These are phyloP conservation scores for Cepaea nemoralis DNA, from an alignment of 1,140 invertebrate species.

Conservation along the genomic window DNA sequence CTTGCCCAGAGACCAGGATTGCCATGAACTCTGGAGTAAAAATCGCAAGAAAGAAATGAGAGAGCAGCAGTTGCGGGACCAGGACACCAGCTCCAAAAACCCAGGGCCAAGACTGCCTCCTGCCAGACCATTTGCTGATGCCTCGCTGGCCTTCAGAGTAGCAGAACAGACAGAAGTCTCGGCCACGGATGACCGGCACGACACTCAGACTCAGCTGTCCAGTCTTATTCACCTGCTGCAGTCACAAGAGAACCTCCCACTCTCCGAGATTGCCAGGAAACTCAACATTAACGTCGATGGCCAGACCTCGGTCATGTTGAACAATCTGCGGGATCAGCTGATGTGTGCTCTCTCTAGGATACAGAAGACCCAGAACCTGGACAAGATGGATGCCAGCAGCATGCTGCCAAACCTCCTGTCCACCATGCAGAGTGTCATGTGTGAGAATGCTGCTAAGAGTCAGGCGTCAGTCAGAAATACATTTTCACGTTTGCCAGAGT, in stretches of 20 bases:
- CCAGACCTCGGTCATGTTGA: constrained; percentile 75
- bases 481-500: background rate
- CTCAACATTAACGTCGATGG: constrained; percentile 75
- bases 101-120: background rate
- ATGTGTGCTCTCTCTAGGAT: constrained; percentile 69
- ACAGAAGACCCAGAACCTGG: constrained; percentile 23
- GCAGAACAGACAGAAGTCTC: background rate
- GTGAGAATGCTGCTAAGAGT: background rate
- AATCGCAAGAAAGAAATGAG: constrained; percentile 66
- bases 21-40: constrained; percentile 99
- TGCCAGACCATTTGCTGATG: background rate
- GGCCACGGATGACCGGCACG: background rate
- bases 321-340: constrained; percentile 76
- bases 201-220: constrained; percentile 60
- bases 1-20: constrained; percentile 98
- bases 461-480: background rate
- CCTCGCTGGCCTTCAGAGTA: too few species aligned
- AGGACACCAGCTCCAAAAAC: constrained; percentile 17
- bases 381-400: background rate
- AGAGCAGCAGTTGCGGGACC: constrained; percentile 59
- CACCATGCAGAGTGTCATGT: background rate
- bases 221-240: constrained; percentile 59
- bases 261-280: constrained; percentile 64
- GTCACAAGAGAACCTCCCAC: constrained; percentile 54
- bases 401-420: background rate